Base-by-base conservation (phyloP, 92 coral and sea anemone species). In the Epizoanthus scotinus region DNA sequence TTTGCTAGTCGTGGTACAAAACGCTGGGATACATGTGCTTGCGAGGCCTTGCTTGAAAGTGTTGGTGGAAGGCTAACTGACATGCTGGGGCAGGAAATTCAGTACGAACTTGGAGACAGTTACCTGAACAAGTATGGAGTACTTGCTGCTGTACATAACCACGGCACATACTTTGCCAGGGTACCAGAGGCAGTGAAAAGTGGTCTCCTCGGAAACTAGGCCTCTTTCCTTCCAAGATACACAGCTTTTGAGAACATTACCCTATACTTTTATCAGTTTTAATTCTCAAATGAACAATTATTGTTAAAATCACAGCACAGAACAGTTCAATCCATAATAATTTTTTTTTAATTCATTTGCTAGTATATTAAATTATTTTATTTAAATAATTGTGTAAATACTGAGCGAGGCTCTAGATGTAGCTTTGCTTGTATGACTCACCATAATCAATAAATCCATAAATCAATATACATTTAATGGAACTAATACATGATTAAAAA, bases 21-120 rank as follows among this genome's bases (percentile, higher is more conserved):
- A 44, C 91, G 98, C 49, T 95, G 99, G 99, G 99, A 95, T 57
- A 95, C 99, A 18, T 95, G 99, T 78, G 99, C 99, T n/a, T 88
- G 94, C 17, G 95, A 95, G 70, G 99, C 99, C 34, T 58, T 95
- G 50, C 73, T 95, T n/a, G 94, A 90, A 63, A 87, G 95, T 15
- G 73, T 90, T 47, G 98, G 98, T 64, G 99, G 99, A 14, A 91
- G 74, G 34, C 74, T 95, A 15, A 93, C 99, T 47, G 99, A 95
- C 53, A 82, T 93, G 53, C 85, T 90, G 64, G 99, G 99, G 21
- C 86, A 91, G 52, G 78, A 87, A 53, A 89, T 95, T 36, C 71
- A 54, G 54, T 95, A 95, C 73, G 95, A 92, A 49, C 83, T 84
- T 60, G 94, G 86, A 8, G 92, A 77, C 25, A 77, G 83, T 14